Evolutionary conservation across 2,113 vertebrate species (phyloP).

Genomic region (Nyctereutes procyonoides): DNA sequence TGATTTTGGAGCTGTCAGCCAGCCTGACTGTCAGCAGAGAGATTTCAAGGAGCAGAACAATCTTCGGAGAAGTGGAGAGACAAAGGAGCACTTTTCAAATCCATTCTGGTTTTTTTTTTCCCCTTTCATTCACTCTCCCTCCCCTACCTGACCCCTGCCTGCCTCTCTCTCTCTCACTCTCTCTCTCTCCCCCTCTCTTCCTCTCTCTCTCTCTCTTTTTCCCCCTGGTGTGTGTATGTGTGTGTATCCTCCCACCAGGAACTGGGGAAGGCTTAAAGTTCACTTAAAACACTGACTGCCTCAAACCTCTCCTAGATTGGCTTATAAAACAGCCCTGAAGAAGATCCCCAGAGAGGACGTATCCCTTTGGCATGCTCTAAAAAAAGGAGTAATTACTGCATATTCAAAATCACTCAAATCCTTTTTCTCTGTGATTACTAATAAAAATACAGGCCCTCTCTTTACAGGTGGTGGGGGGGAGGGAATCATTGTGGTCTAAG

Average conservation of each 20-base stretch:
- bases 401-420: neutral
- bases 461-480: neutral
- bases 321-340: neutral
- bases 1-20: slow-evolving; percentile 57
- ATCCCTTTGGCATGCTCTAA: neutral
- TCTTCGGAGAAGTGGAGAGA: slow-evolving; percentile 52
- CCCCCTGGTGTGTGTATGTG: neutral
- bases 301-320: neutral
- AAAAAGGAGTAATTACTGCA: neutral
- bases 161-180: neutral
- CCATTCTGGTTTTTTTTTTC: neutral
- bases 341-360: neutral
- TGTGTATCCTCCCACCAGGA: neutral
- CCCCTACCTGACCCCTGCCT: too few species aligned
- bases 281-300: neutral
- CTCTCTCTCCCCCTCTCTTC: neutral
- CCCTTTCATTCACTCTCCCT: neutral
- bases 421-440: neutral
- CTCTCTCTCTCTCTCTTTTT: too few species aligned
- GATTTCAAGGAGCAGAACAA: slow-evolving; percentile 67
- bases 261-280: neutral
- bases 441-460: neutral
- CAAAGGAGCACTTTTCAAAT: slow-evolving; percentile 64
- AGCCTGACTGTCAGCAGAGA: slow-evolving; percentile 42
- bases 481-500: neutral